Evolutionary conservation across 1,140 invertebrate species (phyloP).

Genomic region (Anoplophora glabripennis): DNA sequence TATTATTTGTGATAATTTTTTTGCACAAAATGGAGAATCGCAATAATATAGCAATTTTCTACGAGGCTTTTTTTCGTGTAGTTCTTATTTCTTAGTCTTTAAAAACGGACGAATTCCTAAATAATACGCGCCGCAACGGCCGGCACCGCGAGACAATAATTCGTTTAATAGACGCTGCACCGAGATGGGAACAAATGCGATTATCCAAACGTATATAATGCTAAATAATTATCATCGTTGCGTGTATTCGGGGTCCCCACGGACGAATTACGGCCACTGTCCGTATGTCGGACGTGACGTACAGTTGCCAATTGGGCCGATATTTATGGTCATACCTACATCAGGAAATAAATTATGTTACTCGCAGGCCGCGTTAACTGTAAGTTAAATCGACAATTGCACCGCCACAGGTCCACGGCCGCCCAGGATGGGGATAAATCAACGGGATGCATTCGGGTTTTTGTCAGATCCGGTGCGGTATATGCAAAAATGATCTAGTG

Average conservation of each 20-base stretch:
- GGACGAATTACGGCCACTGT: conserved; percentile 19
- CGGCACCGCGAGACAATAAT: too few species aligned
- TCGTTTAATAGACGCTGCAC: too few species aligned
- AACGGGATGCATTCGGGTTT: conserved; percentile 4
- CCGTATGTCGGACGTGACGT: conserved; percentile 16
- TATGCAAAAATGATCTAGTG: too few species aligned
- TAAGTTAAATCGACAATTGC: conserved; percentile 17
- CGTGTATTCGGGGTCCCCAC: conserved; percentile 5
- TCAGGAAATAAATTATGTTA: conserved; percentile 22
- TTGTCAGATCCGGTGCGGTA: background rate
- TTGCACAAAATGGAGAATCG: too few species aligned
- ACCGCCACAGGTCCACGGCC: background rate
- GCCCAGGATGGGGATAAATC: conserved; percentile 1
- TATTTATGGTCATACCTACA: conserved; percentile 20
- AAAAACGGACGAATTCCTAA: too few species aligned
- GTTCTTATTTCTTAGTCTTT: too few species aligned
- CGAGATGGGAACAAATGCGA: background rate
- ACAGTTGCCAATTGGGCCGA: conserved; percentile 14
- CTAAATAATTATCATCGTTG: conserved; percentile 16
- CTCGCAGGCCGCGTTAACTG: conserved; percentile 10
- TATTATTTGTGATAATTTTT: too few species aligned
- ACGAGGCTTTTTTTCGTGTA: too few species aligned
- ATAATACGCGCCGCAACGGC: too few species aligned
- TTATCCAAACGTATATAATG: conserved; percentile 11
- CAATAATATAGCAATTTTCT: too few species aligned